Evolutionary conservation across 2,797 vertebrate genomes (phyloP).

Genomic region (Notoglanidium macrostoma): DNA sequence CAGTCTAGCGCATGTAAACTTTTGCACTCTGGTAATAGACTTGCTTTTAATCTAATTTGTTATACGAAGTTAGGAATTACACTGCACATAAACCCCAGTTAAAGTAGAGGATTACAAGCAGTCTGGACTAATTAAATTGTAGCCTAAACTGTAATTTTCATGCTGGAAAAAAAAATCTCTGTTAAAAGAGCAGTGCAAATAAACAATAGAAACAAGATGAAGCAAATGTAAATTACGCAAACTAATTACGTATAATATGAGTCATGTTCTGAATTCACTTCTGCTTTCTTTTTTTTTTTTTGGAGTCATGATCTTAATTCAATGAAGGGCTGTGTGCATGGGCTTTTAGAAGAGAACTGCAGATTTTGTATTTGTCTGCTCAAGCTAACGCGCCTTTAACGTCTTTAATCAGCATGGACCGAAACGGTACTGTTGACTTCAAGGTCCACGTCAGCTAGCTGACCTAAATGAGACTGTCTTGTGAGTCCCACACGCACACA

Average conservation of each 20-base stretch:
- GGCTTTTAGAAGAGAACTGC: background rate
- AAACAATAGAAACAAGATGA: background rate
- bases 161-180: background rate
- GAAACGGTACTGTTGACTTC: background rate
- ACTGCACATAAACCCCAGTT: background rate
- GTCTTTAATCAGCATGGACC: background rate
- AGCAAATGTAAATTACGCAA: background rate
- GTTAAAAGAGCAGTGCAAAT: constrained; percentile 8
- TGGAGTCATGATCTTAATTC: background rate
- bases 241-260: background rate
- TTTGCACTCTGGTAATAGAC: background rate
- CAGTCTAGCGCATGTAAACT: background rate
- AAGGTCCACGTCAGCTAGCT: background rate
- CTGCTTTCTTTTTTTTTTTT: background rate
- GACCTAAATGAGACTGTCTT: constrained; percentile 11
- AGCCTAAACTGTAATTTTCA: background rate
- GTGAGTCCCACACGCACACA: no score
- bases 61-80: background rate
- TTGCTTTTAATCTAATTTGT: background rate
- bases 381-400: background rate
- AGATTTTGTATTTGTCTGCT: background rate
- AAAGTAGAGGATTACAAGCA: background rate
- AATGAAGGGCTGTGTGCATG: background rate
- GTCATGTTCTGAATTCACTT: constrained; percentile 1
- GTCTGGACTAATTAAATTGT: background rate